Conservation (phyloP, 2,113 vertebrate species). For the Halichoerus grypus region DNA sequence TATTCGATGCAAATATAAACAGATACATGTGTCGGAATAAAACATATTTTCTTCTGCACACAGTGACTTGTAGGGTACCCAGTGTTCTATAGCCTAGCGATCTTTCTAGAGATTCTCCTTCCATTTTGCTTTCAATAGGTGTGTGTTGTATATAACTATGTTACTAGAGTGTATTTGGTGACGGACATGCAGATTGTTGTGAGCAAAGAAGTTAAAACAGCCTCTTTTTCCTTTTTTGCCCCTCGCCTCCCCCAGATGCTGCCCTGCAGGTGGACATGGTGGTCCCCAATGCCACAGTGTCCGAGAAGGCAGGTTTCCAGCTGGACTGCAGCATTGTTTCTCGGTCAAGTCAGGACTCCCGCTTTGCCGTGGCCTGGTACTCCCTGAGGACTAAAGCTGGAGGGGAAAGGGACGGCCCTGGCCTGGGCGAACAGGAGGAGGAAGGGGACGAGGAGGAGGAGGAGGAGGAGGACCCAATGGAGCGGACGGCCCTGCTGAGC, state of each 20-base stretch:
- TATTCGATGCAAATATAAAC: background rate
- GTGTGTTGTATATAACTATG: rapidly evolving
- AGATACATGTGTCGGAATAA: background rate
- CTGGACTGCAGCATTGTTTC: conserved; percentile 95
- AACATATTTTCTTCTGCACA: background rate
- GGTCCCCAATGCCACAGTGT: conserved; percentile 92
- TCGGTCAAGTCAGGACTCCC: conserved; percentile 94
- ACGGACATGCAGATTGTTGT: background rate
- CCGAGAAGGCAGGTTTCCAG: conserved; percentile 91
- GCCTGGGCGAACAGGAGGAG: conserved; percentile 81
- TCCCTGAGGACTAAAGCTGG: conserved; percentile 86
- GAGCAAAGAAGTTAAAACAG: background rate
- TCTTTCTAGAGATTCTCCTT: background rate
- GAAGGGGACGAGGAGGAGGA: background rate
- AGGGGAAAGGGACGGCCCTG: background rate
- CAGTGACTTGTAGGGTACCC: rapidly evolving
- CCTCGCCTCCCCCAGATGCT: conserved; percentile 87
- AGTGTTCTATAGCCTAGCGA: rapidly evolving
- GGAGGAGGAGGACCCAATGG: background rate
- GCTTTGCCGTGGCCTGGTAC: conserved; percentile 97
- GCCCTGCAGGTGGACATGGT: conserved; percentile 94
- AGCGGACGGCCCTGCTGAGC: conserved; percentile 76
- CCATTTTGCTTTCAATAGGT: background rate
- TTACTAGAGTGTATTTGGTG: background rate
- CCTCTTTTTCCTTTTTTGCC: background rate